Evolutionary conservation across 2,888 invertebrate species (phyloP).

Genomic region (Theretra japonica): DNA sequence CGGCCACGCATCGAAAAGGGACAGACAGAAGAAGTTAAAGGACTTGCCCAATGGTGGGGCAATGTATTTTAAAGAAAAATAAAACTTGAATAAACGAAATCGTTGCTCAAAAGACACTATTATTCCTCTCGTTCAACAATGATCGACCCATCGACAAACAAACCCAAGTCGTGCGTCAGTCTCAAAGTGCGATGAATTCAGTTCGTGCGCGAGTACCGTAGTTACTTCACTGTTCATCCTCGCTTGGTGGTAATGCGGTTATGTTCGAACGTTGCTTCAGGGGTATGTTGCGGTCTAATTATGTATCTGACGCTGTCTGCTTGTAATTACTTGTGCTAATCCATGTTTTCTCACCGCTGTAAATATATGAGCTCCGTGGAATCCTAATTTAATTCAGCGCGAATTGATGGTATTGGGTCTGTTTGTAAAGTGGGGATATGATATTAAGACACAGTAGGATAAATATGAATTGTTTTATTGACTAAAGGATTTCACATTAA

Average conservation of each 20-base stretch:
- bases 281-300: constrained; percentile 48
- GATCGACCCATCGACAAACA: not conserved
- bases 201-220: not conserved
- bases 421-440: not conserved
- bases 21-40: too few species aligned
- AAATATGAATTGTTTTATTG: too few species aligned
- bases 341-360: constrained; percentile 32
- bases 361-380: constrained; percentile 11
- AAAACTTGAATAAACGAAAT: too few species aligned
- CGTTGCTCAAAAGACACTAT: not conserved
- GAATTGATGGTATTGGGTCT: not conserved
- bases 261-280: constrained; percentile 40
- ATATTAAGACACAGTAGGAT: too few species aligned
- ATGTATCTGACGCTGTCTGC: constrained; percentile 41
- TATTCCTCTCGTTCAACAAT: too few species aligned
- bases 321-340: constrained; percentile 37
- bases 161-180: not conserved
- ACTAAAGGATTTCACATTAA: too few species aligned
- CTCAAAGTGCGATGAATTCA: not conserved
- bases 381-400: constrained; percentile 12
- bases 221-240: constrained; percentile 32
- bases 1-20: too few species aligned
- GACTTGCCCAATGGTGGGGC: too few species aligned
- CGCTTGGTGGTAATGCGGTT: constrained; percentile 43
- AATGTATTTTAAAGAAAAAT: too few species aligned